Percentiles rank a stretch among this genome's conserved stretches.
Evolutionary conservation across 2,113 vertebrate genomes (phyloP).

Genomic region (Rhipidura dahli): DNA sequence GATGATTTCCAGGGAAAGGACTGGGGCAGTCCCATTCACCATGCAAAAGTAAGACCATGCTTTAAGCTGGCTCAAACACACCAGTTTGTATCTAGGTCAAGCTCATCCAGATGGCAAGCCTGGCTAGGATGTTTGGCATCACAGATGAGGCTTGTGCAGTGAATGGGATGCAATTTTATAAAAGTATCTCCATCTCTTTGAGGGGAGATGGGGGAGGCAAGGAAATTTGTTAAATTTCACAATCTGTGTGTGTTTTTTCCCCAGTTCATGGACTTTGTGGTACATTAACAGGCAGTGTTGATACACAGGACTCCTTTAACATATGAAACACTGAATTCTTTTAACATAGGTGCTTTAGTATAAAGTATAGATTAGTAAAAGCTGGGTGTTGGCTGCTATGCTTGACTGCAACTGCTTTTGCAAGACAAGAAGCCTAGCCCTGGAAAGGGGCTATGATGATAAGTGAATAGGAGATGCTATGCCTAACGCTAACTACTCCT

Average conservation of each 20-base stretch:
- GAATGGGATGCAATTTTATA: neutral
- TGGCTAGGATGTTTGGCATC: neutral
- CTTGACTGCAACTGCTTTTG: too few species aligned
- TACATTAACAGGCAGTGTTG: neutral
- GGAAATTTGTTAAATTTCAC: neutral
- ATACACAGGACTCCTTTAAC: too few species aligned
- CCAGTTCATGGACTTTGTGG: neutral
- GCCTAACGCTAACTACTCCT: too few species aligned
- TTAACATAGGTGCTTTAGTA: too few species aligned
- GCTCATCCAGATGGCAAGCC: neutral
- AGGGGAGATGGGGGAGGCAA: neutral
- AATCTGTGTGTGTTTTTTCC: neutral
- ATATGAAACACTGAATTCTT: too few species aligned
- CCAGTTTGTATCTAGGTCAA: slow-evolving; percentile 33
- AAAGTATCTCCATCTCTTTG: neutral
- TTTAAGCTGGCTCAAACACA: neutral
- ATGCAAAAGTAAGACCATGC: neutral
- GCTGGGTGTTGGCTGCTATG: too few species aligned
- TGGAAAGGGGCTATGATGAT: too few species aligned
- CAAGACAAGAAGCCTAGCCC: too few species aligned
- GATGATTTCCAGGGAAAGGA: neutral
- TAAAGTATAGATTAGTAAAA: too few species aligned
- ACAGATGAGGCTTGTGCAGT: neutral
- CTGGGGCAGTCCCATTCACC: neutral
- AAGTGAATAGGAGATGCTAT: too few species aligned